phyloP scores from a whole-genome alignment of 2,888 invertebrate species.

The Ellobium chinense region DNA sequence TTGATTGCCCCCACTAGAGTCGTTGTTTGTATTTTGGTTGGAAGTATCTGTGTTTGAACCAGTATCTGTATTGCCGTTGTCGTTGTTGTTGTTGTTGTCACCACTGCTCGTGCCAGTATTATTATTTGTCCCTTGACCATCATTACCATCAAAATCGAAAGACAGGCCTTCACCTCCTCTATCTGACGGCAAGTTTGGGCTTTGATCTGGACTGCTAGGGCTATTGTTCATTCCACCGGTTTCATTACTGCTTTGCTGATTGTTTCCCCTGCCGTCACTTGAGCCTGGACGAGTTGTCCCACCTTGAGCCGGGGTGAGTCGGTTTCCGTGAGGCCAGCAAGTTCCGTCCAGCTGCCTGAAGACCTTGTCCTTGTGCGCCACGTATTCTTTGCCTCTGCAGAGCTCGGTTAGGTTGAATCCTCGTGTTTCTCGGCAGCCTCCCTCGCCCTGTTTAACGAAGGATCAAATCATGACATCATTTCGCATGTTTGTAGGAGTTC shows the following conservation, averaged over 20 bases:
- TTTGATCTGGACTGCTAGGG: too few relatives aligned
- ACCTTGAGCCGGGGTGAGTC: neutral
- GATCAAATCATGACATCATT: neutral
- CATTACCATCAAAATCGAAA: neutral
- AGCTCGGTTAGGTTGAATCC: neutral
- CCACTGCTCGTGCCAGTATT: neutral
- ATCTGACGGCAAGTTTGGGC: neutral
- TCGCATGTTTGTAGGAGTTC: too few relatives aligned
- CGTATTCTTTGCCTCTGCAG: neutral
- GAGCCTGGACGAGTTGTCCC: neutral
- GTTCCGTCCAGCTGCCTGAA: slow-evolving; percentile 8
- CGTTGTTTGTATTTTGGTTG: neutral
- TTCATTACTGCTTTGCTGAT: too few relatives aligned
- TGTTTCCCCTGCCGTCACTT: neutral
- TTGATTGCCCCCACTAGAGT: neutral
- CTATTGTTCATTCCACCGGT: neutral
- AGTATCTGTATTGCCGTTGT: too few relatives aligned
- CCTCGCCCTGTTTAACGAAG: neutral
- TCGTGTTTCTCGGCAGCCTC: neutral
- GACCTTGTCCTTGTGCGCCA: slow-evolving; percentile 23
- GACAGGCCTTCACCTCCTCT: neutral
- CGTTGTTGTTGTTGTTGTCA: too few relatives aligned
- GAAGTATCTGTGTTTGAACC: neutral
- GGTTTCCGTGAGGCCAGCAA: neutral
- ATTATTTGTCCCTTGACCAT: too few relatives aligned